Percentiles rank a stretch among this genome's conserved stretches.
These are phyloP conservation scores for Orthonychiurus folsomi DNA, from an alignment of 2,888 invertebrate species.

Conservation along the genomic window DNA sequence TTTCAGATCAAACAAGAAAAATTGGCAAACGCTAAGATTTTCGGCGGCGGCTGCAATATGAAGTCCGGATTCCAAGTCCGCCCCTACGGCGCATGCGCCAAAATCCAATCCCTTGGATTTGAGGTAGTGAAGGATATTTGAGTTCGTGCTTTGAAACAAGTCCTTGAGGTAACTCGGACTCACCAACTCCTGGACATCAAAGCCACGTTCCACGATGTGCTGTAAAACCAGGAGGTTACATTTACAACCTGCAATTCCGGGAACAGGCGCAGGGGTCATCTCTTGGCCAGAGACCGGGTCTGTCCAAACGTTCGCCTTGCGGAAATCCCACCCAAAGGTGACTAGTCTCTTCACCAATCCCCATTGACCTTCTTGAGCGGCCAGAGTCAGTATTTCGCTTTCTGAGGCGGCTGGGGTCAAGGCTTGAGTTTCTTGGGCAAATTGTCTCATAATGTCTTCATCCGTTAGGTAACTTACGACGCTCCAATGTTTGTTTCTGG, in stretches of 20 bases:
- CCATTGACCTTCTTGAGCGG: neutral
- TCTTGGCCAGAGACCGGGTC: neutral
- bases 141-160: neutral
- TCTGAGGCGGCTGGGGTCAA: neutral
- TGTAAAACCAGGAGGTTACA: neutral
- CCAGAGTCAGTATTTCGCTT: neutral
- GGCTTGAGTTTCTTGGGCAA: too few relatives aligned
- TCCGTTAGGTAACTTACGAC: neutral
- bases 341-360: neutral
- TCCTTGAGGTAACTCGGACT: neutral
- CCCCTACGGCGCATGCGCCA: too few relatives aligned
- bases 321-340: neutral
- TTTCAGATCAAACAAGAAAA: conserved; percentile 1
- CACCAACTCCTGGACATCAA: conserved; percentile 2
- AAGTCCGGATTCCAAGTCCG: neutral
- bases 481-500: neutral
- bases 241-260: neutral
- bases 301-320: neutral
- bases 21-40: conserved; percentile 1
- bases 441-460: too few relatives aligned
- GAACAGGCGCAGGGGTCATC: neutral
- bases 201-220: neutral
- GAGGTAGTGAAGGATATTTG: neutral
- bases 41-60: neutral
- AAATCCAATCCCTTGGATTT: neutral